Evolutionary conservation across 2,888 invertebrate genomes (phyloP).

Genomic region (Cephonodes hylas): DNA sequence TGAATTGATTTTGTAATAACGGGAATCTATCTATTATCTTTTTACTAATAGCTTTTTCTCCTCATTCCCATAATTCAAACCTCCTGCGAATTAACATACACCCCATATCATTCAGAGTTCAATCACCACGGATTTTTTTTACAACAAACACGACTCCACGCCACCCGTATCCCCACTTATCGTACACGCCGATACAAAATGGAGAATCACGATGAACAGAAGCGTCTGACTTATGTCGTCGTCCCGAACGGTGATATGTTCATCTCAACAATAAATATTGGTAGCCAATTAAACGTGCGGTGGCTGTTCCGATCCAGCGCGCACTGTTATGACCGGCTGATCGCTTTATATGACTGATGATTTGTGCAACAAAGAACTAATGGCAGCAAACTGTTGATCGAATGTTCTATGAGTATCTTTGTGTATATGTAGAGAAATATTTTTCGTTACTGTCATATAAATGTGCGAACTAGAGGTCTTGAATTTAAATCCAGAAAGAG

Average conservation of each 20-base stretch:
- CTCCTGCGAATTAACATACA: too few relatives aligned
- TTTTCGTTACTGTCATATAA: too few relatives aligned
- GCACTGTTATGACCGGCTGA: conserved; percentile 18
- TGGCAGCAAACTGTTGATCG: background rate
- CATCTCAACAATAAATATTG: conserved; percentile 79
- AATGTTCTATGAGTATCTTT: background rate
- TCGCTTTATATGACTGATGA: conserved; percentile 19
- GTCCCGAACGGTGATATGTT: conserved; percentile 68
- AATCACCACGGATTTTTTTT: background rate
- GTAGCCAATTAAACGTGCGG: conserved; percentile 68
- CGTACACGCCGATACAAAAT: conserved; percentile 76
- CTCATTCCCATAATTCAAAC: too few relatives aligned
- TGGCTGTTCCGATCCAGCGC: conserved; percentile 38
- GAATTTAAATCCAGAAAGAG: too few relatives aligned
- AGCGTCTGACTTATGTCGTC: conserved; percentile 75
- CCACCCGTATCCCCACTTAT: conserved; percentile 54
- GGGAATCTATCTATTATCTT: too few relatives aligned
- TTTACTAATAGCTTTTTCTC: too few relatives aligned
- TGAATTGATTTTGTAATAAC: too few relatives aligned
- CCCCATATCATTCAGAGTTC: too few relatives aligned
- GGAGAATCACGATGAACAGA: conserved; percentile 73
- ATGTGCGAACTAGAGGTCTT: too few relatives aligned
- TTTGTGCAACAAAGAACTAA: background rate
- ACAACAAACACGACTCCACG: conserved; percentile 36
- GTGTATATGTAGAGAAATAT: background rate